Percentiles rank a stretch among this genome's conserved stretches.
These are phyloP conservation scores for Nautilus pompilius DNA, from an alignment of 1,140 invertebrate species.

Conservation along the genomic window DNA sequence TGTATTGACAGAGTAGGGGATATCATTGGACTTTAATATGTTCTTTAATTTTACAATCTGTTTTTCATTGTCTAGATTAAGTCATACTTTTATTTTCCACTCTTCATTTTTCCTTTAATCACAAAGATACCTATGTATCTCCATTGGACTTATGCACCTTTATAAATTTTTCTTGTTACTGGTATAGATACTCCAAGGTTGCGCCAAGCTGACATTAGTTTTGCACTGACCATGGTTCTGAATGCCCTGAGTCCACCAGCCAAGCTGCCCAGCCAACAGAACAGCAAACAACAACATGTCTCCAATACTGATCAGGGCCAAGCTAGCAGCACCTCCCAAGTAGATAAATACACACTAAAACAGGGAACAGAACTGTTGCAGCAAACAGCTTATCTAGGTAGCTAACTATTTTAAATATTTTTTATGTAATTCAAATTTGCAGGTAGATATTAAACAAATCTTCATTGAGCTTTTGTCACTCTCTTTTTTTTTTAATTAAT, in stretches of 20 bases:
- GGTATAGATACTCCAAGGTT: conserved; percentile 80
- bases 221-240: conserved; percentile 83
- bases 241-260: conserved; percentile 76
- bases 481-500: no score
- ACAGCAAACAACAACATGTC: conserved; percentile 55
- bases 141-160: no score
- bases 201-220: conserved; percentile 84
- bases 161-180: conserved; percentile 8
- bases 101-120: not conserved
- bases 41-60: no score
- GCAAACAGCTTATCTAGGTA: conserved; percentile 82
- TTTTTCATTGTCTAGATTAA: no score
- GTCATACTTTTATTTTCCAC: not conserved
- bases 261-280: conserved; percentile 39
- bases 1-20: no score
- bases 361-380: conserved; percentile 34
- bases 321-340: conserved; percentile 30
- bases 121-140: no score
- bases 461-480: no score
- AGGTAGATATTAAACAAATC: no score
- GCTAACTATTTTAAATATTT: no score
- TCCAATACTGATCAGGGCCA: conserved; percentile 36
- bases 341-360: conserved; percentile 24
- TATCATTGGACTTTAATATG: no score
- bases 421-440: no score